These are phyloP conservation scores for Heterotilapia buettikoferi DNA, from an alignment of 2,113 vertebrate genomes.

Conservation along the genomic window DNA sequence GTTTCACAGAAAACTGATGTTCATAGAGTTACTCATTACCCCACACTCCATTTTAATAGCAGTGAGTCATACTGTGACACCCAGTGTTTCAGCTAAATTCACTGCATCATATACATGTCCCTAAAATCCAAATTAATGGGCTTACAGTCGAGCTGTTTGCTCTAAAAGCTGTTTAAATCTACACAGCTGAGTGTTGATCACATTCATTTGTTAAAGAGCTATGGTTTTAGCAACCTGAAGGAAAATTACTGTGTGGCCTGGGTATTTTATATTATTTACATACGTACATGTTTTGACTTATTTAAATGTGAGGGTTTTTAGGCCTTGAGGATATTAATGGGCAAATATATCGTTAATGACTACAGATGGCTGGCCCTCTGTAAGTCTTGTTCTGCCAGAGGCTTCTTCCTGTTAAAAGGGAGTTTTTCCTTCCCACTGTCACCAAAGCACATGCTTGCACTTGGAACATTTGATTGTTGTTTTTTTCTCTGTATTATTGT, in stretches of 20 bases:
- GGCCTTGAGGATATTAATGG: not conserved
- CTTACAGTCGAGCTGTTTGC: not conserved
- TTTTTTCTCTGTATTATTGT: not conserved
- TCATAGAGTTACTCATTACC: not conserved
- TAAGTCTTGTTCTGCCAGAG: not conserved
- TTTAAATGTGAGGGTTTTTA: not conserved
- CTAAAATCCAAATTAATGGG: not conserved
- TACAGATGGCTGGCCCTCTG: not conserved
- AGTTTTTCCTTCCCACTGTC: not conserved
- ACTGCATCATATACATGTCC: not conserved
- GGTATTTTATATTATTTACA: not conserved
- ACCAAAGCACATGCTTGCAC: not conserved
- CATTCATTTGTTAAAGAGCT: not conserved
- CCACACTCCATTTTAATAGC: not conserved
- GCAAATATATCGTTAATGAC: not conserved
- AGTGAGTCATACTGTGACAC: not conserved
- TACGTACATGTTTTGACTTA: not conserved
- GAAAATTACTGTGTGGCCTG: not conserved
- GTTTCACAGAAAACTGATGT: not conserved
- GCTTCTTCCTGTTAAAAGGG: not conserved
- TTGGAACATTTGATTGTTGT: not conserved
- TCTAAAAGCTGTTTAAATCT: not conserved
- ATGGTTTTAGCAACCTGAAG: not conserved
- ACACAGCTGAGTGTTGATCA: not conserved
- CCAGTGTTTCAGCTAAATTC: not conserved